These are phyloP conservation scores for Aphaenogaster floridana DNA, from an alignment of 1,140 invertebrate species.

Conservation along the genomic window DNA sequence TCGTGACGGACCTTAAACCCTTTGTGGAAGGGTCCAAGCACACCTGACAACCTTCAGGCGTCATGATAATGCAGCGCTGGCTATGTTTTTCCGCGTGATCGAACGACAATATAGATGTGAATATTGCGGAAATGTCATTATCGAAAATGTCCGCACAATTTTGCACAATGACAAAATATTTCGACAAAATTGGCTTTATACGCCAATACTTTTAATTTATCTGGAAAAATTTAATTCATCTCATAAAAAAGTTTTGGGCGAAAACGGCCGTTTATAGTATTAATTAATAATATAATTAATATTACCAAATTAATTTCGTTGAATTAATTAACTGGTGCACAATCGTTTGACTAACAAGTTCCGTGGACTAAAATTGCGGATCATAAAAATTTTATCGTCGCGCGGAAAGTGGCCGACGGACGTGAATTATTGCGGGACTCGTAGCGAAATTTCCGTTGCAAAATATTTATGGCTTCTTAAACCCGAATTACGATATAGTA, in stretches of 20 bases:
- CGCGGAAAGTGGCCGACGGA: slow-evolving; percentile 9
- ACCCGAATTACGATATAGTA: slow-evolving; percentile 13
- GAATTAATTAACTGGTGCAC: slow-evolving; percentile 43
- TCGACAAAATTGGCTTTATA: neutral
- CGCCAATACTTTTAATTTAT: slow-evolving; percentile 1
- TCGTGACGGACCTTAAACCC: neutral
- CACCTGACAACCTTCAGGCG: neutral
- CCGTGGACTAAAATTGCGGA: slow-evolving; percentile 33
- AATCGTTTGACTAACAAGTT: slow-evolving; percentile 16
- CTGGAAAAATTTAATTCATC: neutral
- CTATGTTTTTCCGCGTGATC: slow-evolving; percentile 23
- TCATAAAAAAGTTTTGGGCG: neutral
- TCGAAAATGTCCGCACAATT: slow-evolving; percentile 13
- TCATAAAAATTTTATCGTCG: slow-evolving; percentile 53
- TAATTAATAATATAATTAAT: slow-evolving; percentile 50
- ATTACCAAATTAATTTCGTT: slow-evolving; percentile 4
- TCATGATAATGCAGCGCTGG: neutral
- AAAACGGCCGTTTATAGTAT: slow-evolving; percentile 1
- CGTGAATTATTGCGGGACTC: slow-evolving; percentile 36
- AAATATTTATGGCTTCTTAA: slow-evolving; percentile 50
- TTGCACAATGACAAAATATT: neutral
- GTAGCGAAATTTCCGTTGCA: neutral
- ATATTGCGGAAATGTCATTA: neutral
- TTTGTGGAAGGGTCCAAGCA: slow-evolving; percentile 9
- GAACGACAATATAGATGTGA: slow-evolving; percentile 26